Base-by-base conservation (phyloP, 1,140 invertebrate species). In the Lutraria rhynchaena region DNA sequence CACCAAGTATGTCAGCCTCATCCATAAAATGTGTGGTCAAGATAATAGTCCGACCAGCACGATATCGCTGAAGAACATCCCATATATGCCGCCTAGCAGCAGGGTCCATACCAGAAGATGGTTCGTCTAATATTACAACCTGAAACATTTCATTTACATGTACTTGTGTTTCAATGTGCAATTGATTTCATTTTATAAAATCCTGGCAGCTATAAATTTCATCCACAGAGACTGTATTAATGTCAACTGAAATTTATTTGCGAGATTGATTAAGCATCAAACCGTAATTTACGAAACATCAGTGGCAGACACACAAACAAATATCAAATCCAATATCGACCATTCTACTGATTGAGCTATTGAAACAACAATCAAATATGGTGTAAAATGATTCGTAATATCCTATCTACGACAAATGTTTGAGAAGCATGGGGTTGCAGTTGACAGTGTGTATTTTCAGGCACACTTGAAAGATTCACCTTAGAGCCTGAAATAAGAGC, bases 1-100 rank as follows among this genome's bases (percentile, higher is more conserved):
- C 97, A 0, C 97, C 98, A 0, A 99, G 93, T 33, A 96, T 94
- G 92, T 99, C 98, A 4, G 98, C 98, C 93, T 99, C 98, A 92
- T 99, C 98, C 97, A 99, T 99, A 92, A 97, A 99, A 92, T 99
- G 98, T 1, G 98, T 99, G 1, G 97, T 98, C 0, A 99, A 94
- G 4, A 99, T 92, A 87, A 99, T 96, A 1, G 97, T 98, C 44
- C 96, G 94, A 24, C 94, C 92, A 61, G 87, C 76, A 29, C 90
- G 87, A 93, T 94, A 88, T 81, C 88, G 91, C 86, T 93, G 88
- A 70, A 91, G 88, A 57, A 92, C 85, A 89, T 99, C 96, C 98
- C 98, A 99, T 9, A 97, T 95, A 61, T 95, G 95, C 63, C 98
- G 93, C 71, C 98, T 93, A 0, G 98, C 97, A 83, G 97, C 95